Evolutionary conservation across 92 coral and sea anemone species (phyloP).

Genomic region (Anthopleura xanthogrammica): DNA sequence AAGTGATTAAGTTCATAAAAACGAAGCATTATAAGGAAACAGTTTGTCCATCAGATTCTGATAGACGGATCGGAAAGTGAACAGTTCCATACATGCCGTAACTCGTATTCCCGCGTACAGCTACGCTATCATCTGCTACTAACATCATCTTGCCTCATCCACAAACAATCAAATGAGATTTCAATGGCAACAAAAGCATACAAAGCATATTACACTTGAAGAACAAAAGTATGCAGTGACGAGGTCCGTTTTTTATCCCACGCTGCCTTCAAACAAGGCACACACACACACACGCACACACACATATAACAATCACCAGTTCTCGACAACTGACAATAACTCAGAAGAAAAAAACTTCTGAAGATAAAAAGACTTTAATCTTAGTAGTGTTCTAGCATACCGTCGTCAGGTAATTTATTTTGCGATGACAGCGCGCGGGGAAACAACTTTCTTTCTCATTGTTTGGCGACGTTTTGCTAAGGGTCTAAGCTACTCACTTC

Average conservation of each 20-base stretch:
- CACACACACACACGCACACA: not conserved
- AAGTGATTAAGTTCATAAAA: not conserved
- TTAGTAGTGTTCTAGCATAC: not conserved
- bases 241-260: constrained; percentile 20
- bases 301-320: not conserved
- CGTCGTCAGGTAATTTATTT: constrained; percentile 9
- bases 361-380: constrained; percentile 5
- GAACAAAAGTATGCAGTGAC: constrained; percentile 22
- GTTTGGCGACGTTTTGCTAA: constrained; percentile 9
- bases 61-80: not conserved
- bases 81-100: not conserved
- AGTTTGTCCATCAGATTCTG: not conserved
- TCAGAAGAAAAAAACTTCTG: not conserved
- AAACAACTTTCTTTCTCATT: not conserved
- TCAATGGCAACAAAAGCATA: constrained; percentile 1
- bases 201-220: constrained; percentile 4
- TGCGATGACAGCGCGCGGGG: constrained; percentile 2
- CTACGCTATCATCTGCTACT: not conserved
- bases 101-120: not conserved
- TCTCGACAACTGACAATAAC: no score
- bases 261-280: not conserved
- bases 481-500: not conserved
- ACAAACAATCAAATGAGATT: not conserved
- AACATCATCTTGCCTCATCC: not conserved
- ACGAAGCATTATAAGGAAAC: not conserved